Evolutionary conservation across 2,113 vertebrate species (phyloP).

Genomic region (Serinus canaria): DNA sequence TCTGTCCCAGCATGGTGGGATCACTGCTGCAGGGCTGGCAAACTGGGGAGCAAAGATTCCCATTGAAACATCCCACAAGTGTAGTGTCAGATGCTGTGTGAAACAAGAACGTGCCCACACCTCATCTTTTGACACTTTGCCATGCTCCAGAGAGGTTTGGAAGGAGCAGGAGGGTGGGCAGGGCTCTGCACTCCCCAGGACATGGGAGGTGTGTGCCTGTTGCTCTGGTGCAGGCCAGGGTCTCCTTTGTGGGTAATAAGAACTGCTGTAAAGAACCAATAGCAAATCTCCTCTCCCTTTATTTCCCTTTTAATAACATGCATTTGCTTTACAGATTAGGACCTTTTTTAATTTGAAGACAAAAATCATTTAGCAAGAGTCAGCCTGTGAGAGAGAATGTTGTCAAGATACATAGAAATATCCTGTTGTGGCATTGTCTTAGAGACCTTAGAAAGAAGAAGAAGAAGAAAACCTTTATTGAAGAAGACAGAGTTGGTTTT

Average conservation of each 20-base stretch:
- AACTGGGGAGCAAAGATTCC: fast-evolving
- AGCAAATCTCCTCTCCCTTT: not conserved
- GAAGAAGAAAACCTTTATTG: not conserved
- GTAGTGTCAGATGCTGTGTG: not conserved
- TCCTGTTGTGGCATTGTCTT: fast-evolving
- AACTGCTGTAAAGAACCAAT: not conserved
- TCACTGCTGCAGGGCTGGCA: no score
- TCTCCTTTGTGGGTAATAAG: not conserved
- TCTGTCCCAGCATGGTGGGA: fast-evolving
- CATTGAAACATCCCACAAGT: fast-evolving
- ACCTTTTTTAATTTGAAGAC: not conserved
- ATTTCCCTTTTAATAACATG: not conserved
- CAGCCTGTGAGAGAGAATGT: not conserved
- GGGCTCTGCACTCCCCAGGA: not conserved
- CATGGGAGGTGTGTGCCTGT: not conserved
- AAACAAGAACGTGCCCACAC: fast-evolving
- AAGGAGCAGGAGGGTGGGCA: not conserved
- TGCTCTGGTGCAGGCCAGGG: not conserved
- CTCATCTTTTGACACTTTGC: not conserved
- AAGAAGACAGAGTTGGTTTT: not conserved
- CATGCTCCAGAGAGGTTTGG: not conserved
- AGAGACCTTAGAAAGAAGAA: not conserved
- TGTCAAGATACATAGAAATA: not conserved
- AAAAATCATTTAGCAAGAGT: not conserved
- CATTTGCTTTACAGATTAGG: not conserved